phyloP scores from a whole-genome alignment of 2,113 vertebrate species.

The Sialia sialis region DNA sequence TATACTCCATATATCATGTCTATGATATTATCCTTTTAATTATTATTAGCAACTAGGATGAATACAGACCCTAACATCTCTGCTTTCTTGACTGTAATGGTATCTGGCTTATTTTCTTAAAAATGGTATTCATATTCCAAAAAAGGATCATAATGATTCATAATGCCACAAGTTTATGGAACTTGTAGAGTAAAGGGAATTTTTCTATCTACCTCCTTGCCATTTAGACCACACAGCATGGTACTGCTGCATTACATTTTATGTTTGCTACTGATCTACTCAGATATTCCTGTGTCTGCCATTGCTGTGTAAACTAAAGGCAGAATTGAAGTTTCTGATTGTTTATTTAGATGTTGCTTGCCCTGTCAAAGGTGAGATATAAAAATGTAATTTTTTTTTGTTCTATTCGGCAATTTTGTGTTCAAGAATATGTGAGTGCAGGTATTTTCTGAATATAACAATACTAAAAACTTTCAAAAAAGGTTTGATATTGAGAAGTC shows the following conservation, averaged over 20 bases:
- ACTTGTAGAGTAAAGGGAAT: not conserved
- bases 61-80: not conserved
- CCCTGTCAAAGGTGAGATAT: not conserved
- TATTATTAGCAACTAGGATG: not conserved
- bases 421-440: not conserved
- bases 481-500: not conserved
- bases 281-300: not conserved
- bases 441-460: not conserved
- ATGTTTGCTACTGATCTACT: not conserved
- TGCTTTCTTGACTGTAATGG: not conserved
- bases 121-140: not conserved
- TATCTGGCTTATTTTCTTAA: not conserved
- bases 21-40: not conserved
- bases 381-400: not conserved
- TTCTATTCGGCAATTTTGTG: not conserved
- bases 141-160: not conserved
- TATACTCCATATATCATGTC: fast-evolving
- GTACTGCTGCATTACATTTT: not conserved
- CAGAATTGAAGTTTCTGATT: not conserved
- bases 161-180: not conserved
- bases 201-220: not conserved
- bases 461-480: not conserved
- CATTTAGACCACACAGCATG: not conserved
- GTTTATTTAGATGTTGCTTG: not conserved
- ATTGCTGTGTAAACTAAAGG: not conserved